These are phyloP conservation scores for Eupelmus urozonus DNA, from an alignment of 2,888 invertebrate genomes.

Conservation along the genomic window DNA sequence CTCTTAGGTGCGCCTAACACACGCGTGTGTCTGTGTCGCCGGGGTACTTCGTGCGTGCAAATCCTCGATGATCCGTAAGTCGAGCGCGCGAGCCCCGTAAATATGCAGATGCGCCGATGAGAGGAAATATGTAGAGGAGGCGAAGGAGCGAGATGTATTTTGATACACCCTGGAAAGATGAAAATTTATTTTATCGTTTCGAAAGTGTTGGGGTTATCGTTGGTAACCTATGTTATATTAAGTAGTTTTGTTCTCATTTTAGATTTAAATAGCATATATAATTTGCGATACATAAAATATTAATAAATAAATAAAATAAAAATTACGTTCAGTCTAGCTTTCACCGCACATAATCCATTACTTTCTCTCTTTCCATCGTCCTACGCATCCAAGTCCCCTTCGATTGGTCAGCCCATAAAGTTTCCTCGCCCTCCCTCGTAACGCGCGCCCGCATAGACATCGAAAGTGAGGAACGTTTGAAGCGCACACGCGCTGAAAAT, in stretches of 20 bases:
- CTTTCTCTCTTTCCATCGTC: background rate
- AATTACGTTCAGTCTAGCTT: no score
- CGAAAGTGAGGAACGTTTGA: conserved; percentile 37
- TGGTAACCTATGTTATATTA: no score
- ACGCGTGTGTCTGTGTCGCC: conserved; percentile 8
- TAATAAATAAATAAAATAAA: no score
- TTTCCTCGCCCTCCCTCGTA: background rate
- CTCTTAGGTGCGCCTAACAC: no score
- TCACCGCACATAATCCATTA: no score
- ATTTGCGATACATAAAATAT: no score
- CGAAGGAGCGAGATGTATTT: no score
- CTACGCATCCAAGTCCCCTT: background rate
- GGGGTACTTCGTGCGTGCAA: conserved; percentile 40
- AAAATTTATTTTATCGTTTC: no score
- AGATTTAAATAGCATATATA: no score
- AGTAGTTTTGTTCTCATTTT: no score
- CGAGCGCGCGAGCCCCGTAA: conserved; percentile 1
- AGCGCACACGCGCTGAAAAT: background rate
- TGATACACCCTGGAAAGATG: no score
- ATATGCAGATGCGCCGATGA: conserved; percentile 18
- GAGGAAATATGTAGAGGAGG: conserved; percentile 4
- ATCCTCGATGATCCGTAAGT: conserved; percentile 52
- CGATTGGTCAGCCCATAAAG: conserved; percentile 4
- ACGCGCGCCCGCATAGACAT: background rate
- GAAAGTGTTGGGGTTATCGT: no score